Conservation (phyloP, 2,113 vertebrate species). For the Neolamprologus sp. region DNA sequence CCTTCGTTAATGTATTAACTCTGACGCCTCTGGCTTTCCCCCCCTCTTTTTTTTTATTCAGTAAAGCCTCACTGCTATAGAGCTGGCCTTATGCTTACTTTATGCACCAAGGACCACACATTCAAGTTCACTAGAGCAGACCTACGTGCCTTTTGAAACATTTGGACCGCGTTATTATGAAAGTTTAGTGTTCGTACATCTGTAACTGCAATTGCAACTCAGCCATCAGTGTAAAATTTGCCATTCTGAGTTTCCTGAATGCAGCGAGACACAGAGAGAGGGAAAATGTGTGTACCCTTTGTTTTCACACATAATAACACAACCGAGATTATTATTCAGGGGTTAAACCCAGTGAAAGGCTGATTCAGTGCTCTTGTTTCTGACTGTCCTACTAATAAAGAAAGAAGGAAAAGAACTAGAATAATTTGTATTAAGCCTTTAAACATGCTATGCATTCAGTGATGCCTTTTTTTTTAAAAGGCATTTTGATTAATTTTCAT, state of each 20-base stretch:
- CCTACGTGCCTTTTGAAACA: slow-evolving; percentile 57
- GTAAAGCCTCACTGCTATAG: slow-evolving; percentile 50
- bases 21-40: slow-evolving; percentile 53
- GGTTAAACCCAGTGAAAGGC: slow-evolving; percentile 61
- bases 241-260: slow-evolving; percentile 47
- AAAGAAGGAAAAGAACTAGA: slow-evolving; percentile 10
- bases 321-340: slow-evolving; percentile 65
- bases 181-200: slow-evolving; percentile 56
- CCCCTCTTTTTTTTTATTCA: slow-evolving; percentile 58
- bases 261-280: slow-evolving; percentile 32
- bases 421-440: slow-evolving; percentile 54
- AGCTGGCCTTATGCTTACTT: slow-evolving; percentile 68
- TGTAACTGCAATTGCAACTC: slow-evolving; percentile 60
- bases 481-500: slow-evolving; percentile 70
- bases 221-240: slow-evolving; percentile 63
- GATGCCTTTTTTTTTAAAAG: slow-evolving; percentile 34
- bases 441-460: slow-evolving; percentile 57
- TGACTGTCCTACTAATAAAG: slow-evolving; percentile 16
- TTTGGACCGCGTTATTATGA: slow-evolving; percentile 55
- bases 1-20: slow-evolving; percentile 48
- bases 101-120: slow-evolving; percentile 69
- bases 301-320: slow-evolving; percentile 64
- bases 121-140: slow-evolving; percentile 72
- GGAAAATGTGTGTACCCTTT: slow-evolving; percentile 53
- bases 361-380: slow-evolving; percentile 60